Base-by-base conservation (phyloP, 2,888 invertebrate species). In the Amorpha juglandis region DNA sequence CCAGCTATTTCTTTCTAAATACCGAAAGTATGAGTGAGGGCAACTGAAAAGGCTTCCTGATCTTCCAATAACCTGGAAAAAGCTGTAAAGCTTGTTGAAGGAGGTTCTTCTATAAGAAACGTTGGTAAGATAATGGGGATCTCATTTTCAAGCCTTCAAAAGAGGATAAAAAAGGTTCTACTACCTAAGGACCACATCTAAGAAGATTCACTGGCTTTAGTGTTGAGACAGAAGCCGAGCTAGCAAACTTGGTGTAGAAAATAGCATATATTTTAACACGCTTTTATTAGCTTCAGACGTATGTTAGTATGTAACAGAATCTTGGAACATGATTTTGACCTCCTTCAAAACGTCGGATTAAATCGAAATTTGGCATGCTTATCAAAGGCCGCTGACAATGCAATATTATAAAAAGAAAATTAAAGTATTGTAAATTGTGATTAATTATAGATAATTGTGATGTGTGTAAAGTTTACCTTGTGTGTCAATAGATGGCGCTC, bases 151-250 rank as follows among this genome's bases (percentile, higher is more conserved):
- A 75, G 74, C 45, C 72, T 76, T 68, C 74, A n/a, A n/a, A n/a
- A n/a, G n/a, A n/a, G n/a, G n/a, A n/a, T n/a, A n/a, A n/a, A n/a
- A n/a, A n/a, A n/a, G n/a, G n/a, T n/a, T n/a, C n/a, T n/a, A n/a
- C n/a, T n/a, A n/a, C n/a, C n/a, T n/a, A n/a, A n/a, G n/a, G n/a
- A 74, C 76, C 78, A 71, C 74, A 65, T 73, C 74, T 76, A 63
- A 74, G 77, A 68, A 69, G 75, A 67, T 65, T 47, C 53, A 69
- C 74, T 70, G 71, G 71, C 48, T 75, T 74, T 51, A 73, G 66
- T 65, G 27, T 64, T 68, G 74, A 75, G 48, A 12, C 33, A 65
- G 75, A 77, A 72, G 64, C 55, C 38, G 69, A 71, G 51, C 48
- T 77, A 68, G 74, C 76, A 14, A 42, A 73, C 67, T 58, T 64